A percentile compares a stretch with the other conserved stretches of the same genome.
Evolutionary conservation across 2,888 invertebrate species (phyloP).

Genomic region (Lepidonotus clava): DNA sequence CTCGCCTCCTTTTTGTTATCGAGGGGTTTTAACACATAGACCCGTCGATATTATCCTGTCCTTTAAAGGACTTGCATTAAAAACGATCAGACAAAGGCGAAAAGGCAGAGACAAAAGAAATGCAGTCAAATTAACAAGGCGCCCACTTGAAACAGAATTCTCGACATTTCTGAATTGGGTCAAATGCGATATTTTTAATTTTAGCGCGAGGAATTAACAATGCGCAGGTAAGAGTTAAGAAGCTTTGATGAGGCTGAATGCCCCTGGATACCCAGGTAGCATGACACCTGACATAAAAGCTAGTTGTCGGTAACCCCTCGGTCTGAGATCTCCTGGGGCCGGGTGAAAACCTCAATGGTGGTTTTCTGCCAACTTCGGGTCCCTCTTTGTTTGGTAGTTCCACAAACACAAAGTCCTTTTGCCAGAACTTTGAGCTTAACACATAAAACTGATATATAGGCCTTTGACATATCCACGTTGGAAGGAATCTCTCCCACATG

Average conservation of each 20-base stretch:
- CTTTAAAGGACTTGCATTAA: background rate
- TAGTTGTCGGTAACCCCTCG: background rate
- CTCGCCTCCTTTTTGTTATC: background rate
- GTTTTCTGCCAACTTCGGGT: background rate
- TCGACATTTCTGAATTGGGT: too few species aligned
- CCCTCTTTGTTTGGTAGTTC: background rate
- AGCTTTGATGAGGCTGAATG: background rate
- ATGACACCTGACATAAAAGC: conserved; percentile 30
- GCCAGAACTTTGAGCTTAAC: background rate
- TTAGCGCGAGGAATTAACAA: too few species aligned
- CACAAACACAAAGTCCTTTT: background rate
- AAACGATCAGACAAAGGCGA: background rate
- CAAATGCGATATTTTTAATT: too few species aligned
- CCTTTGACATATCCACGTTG: too few species aligned
- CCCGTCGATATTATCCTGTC: background rate
- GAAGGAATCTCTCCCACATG: too few species aligned
- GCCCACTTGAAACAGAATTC: too few species aligned
- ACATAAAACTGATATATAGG: background rate
- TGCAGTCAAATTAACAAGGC: too few species aligned
- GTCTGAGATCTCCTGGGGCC: background rate
- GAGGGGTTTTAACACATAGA: background rate
- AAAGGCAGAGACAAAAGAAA: background rate
- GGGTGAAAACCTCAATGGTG: background rate
- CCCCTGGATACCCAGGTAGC: conserved; percentile 42
- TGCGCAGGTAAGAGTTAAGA: background rate